phyloP scores from a whole-genome alignment of 2,888 invertebrate species.

The Himalopsyche japonica region DNA sequence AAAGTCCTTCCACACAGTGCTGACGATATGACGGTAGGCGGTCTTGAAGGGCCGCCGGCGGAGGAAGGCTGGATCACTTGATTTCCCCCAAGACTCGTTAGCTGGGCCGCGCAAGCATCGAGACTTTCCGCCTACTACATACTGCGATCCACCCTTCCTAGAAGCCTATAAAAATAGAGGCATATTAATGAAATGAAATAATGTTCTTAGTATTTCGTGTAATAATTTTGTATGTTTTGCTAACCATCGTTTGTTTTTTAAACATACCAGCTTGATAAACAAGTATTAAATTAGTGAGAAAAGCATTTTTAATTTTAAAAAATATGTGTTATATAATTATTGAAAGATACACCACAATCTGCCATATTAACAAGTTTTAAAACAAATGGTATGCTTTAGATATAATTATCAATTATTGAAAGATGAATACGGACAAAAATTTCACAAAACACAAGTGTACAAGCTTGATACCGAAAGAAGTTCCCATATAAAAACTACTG shows the following conservation, averaged over 20 bases:
- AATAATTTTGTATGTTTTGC: background rate
- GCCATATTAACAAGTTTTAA: no score
- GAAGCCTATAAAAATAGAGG: background rate
- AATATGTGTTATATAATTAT: no score
- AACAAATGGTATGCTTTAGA: no score
- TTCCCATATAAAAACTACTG: no score
- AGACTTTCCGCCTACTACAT: background rate
- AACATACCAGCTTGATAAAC: no score
- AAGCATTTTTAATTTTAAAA: no score
- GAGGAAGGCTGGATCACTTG: conserved; percentile 4
- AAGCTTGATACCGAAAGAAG: no score
- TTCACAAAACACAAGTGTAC: no score
- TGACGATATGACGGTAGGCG: background rate
- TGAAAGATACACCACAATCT: no score
- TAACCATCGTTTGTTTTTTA: background rate
- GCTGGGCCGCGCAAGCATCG: background rate
- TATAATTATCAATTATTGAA: no score
- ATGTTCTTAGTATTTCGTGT: background rate
- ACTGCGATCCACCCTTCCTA: background rate
- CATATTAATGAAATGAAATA: background rate
- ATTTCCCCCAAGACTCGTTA: conserved; percentile 38
- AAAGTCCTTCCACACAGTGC: background rate
- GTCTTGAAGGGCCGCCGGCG: background rate
- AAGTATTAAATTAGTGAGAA: no score
- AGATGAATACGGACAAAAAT: no score